A percentile compares a stretch with the other conserved stretches of the same genome.
phyloP scores from a whole-genome alignment of 2,888 invertebrate genomes.

The Aphidius colemani region DNA sequence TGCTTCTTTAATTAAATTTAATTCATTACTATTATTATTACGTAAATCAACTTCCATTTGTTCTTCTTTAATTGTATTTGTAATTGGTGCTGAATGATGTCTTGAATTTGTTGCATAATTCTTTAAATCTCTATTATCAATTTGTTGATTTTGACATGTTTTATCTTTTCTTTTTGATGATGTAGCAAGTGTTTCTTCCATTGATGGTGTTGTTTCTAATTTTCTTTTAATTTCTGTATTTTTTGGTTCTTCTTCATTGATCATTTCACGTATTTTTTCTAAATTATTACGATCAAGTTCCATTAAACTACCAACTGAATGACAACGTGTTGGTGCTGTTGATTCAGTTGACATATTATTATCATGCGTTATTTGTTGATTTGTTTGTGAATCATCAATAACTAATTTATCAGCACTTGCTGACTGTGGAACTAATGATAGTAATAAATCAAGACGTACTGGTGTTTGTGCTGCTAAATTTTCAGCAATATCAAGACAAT shows the following conservation, averaged over 20 bases:
- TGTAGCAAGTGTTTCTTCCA: conserved; percentile 62
- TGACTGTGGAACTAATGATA: conserved; percentile 80
- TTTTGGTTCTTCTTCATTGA: conserved; percentile 47
- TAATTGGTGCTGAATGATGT: conserved; percentile 52
- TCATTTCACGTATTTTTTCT: conserved; percentile 61
- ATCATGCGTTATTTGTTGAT: conserved; percentile 38
- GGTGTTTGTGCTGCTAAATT: conserved; percentile 89
- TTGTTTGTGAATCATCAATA: conserved; percentile 64
- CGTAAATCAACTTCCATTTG: conserved; percentile 51
- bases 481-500: conserved; percentile 84
- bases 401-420: conserved; percentile 74
- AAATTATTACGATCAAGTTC: conserved; percentile 72
- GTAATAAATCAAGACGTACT: conserved; percentile 82
- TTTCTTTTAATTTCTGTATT: conserved; percentile 74
- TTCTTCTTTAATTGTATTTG: conserved; percentile 50
- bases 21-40: conserved; percentile 51
- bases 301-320: conserved; percentile 76
- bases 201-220: conserved; percentile 75
- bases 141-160: conserved; percentile 35
- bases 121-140: conserved; percentile 48
- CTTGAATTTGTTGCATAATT: conserved; percentile 47
- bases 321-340: conserved; percentile 61
- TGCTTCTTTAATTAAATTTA: conserved; percentile 23
- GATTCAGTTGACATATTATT: conserved; percentile 52
- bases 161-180: conserved; percentile 69